Evolutionary conservation across 1,140 invertebrate species (phyloP), one percentile per base, ranked within the genome.

Genomic region (Melipona quadrifasciata): DNA sequence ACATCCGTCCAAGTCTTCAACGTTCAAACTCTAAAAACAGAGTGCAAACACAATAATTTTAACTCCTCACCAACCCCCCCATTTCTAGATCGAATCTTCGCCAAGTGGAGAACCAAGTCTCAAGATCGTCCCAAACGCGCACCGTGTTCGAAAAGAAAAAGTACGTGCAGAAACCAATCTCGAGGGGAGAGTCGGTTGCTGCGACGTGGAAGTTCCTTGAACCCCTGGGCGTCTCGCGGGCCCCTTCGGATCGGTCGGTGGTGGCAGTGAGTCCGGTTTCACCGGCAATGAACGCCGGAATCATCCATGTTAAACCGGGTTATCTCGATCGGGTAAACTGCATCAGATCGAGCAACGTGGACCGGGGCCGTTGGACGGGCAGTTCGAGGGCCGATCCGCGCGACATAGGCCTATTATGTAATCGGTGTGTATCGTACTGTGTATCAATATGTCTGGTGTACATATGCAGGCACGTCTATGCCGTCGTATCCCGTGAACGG

Each of bases 331-430:
- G 27, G 57, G 73, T 77, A 83, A 74, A 65, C 82, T 83, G 61
- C 72, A 84, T 87, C 76, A 67, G 75, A 71, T 79, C 74, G 57
- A 61, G 57, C 58, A 34, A 78, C n/a, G 76, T 61, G 77, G 24
- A 61, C n/a, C 58, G 24, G 58, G 58, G 21, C 16, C 12, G 39
- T 67, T 64, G 39, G 61, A 64, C 10, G 47, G 47, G 61, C 79
- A 57, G 64, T 77, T 67, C 55, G 72, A 72, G 64, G 73, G 51
- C 64, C 88, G 88, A 89, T 84, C 76, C 87, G 68, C 87, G 85
- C 81, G 90, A 92, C 85, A 89, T 91, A 91, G 91, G 90, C 88
- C 89, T 92, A 92, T 92, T 91, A 91, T 89, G 89, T 90, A 91
- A 92, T 92, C 87, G 79, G 80, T 84, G 84, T 90, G 87, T 87